These are phyloP conservation scores for Nebria ingens DNA, from an alignment of 1,140 invertebrate species.

Conservation along the genomic window DNA sequence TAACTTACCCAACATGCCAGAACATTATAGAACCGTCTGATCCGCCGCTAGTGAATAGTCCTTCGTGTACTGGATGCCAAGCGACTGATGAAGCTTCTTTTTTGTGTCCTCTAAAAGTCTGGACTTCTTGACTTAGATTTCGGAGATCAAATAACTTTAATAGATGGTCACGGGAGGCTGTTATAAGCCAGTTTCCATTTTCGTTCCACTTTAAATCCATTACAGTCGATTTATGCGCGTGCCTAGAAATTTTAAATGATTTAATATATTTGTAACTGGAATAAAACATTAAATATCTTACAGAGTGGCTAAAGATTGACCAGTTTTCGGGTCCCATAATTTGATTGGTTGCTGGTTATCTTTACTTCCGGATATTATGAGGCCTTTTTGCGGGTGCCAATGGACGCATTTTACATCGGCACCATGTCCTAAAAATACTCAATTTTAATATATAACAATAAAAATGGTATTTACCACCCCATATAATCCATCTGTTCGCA, in stretches of 20 bases:
- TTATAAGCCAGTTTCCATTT: constrained; percentile 99
- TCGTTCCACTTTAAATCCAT: constrained; percentile 99
- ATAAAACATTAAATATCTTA: constrained; percentile 31
- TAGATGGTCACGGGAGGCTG: constrained; percentile 93
- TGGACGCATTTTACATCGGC: constrained; percentile 99
- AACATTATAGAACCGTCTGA: constrained; percentile 97
- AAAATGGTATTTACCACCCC: neutral
- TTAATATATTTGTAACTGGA: too few species aligned
- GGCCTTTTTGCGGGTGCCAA: constrained; percentile 97
- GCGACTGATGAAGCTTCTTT: constrained; percentile 95
- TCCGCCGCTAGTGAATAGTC: constrained; percentile 90
- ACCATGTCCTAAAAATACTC: constrained; percentile 70
- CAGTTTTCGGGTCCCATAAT: constrained; percentile 97
- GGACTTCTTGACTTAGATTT: constrained; percentile 86
- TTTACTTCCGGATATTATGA: constrained; percentile 97
- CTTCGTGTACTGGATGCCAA: constrained; percentile 97
- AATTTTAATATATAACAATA: neutral
- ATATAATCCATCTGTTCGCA: too few species aligned
- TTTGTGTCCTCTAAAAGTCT: constrained; percentile 96
- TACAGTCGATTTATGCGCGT: constrained; percentile 98
- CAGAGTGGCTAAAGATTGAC: constrained; percentile 74
- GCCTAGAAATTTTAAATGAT: constrained; percentile 43
- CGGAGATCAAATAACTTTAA: constrained; percentile 97
- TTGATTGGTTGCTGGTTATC: constrained; percentile 99
- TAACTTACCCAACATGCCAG: constrained; percentile 88